Percentiles rank a stretch among this genome's conserved stretches.
Conservation (phyloP, 2,888 invertebrate species). For the Phyto melanocephala region DNA sequence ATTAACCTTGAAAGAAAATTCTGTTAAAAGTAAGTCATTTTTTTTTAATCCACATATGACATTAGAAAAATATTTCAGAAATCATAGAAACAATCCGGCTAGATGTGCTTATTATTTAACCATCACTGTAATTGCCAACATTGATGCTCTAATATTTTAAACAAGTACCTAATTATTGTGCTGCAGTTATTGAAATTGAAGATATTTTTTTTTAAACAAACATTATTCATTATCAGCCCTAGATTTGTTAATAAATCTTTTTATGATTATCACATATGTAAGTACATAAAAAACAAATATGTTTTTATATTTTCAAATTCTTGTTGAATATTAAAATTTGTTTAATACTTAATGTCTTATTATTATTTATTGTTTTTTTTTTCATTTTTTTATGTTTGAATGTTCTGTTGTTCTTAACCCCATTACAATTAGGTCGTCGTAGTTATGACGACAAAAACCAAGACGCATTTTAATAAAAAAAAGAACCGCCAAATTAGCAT, state of each 20-base stretch:
- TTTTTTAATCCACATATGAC: too few species aligned
- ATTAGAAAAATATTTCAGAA: too few species aligned
- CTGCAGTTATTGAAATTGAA: too few species aligned
- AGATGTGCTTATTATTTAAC: background rate
- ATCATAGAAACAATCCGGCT: too few species aligned
- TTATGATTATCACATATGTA: background rate
- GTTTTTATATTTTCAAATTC: background rate
- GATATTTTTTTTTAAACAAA: too few species aligned
- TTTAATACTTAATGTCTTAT: slow-evolving; percentile 1
- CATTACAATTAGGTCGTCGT: slow-evolving; percentile 11
- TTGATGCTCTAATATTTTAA: too few species aligned
- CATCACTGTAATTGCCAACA: too few species aligned
- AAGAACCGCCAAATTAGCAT: background rate
- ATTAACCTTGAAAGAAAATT: too few species aligned
- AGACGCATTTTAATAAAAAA: background rate
- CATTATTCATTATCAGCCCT: background rate
- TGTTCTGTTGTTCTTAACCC: slow-evolving; percentile 16
- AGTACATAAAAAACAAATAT: background rate
- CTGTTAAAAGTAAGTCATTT: too few species aligned
- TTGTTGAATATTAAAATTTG: background rate
- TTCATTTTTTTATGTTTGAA: background rate
- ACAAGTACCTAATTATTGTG: too few species aligned
- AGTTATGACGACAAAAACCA: slow-evolving; percentile 3
- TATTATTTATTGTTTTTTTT: background rate
- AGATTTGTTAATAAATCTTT: slow-evolving; percentile 1